These are phyloP conservation scores for Chamaetylas fuelleborni DNA, from an alignment of 2,113 vertebrate genomes.

Conservation along the genomic window DNA sequence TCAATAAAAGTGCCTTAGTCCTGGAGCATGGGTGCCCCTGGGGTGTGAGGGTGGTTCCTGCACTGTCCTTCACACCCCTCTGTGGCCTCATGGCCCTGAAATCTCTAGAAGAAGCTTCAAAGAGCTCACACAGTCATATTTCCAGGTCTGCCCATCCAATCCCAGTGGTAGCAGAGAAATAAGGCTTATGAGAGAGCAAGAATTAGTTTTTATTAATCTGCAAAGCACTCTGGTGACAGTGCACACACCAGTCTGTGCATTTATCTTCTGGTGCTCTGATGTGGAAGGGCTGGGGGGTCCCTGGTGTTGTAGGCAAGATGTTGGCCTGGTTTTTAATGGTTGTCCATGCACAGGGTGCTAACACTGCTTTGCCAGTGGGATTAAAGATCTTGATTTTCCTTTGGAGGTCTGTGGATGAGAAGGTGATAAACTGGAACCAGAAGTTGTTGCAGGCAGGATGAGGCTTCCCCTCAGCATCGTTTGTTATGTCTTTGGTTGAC, in stretches of 20 bases:
- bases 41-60: not conserved
- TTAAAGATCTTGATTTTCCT: not conserved
- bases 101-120: not conserved
- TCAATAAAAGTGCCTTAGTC: not conserved
- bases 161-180: not conserved
- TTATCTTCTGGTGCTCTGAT: not conserved
- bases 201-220: not conserved
- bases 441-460: not conserved
- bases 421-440: not conserved
- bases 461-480: accelerated
- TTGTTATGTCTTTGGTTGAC: not conserved
- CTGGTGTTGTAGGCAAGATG: accelerated
- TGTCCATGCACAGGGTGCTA: not conserved
- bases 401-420: not conserved
- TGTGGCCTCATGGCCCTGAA: accelerated
- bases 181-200: not conserved
- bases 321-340: not conserved
- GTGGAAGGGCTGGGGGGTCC: not conserved
- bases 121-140: accelerated
- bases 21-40: accelerated
- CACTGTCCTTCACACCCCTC: accelerated
- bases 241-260: accelerated
- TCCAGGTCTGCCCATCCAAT: not conserved
- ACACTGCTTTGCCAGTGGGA: not conserved
- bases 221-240: not conserved